These are phyloP conservation scores for silkworm (Bombyx mori) DNA, from an alignment of 1,140 invertebrate genomes.

Conservation along the genomic window DNA sequence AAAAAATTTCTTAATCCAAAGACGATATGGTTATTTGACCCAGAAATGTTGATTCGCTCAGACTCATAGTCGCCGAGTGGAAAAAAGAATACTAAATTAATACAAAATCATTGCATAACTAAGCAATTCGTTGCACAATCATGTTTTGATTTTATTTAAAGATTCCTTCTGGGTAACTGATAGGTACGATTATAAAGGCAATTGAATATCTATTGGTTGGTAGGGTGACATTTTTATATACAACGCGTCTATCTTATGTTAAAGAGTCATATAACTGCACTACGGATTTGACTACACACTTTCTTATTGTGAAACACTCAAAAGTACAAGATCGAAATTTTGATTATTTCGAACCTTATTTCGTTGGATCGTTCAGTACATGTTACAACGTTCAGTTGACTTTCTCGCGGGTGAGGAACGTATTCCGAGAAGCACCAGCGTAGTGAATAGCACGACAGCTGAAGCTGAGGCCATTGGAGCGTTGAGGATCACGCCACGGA, in stretches of 20 bases:
- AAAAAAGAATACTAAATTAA: too few relatives aligned
- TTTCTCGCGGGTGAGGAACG: conserved; percentile 40
- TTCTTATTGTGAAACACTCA: conserved; percentile 17
- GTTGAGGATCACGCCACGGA: conserved; percentile 40
- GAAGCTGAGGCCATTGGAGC: conserved; percentile 48
- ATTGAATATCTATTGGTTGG: too few relatives aligned
- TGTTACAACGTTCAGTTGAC: conserved; percentile 55
- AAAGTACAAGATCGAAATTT: too few relatives aligned
- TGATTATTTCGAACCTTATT: conserved; percentile 29
- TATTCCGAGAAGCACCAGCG: conserved; percentile 56
- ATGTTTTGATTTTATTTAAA: too few relatives aligned
- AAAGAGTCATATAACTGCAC: conserved; percentile 8
- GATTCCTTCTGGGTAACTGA: too few relatives aligned
- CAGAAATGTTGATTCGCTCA: conserved; percentile 8
- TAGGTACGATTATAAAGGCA: too few relatives aligned
- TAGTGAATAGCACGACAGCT: conserved; percentile 51
- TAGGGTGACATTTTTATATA: too few relatives aligned
- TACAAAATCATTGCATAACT: too few relatives aligned
- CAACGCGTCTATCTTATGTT: not conserved
- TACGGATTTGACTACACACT: conserved; percentile 36
- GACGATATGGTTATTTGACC: conserved; percentile 11
- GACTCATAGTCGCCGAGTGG: too few relatives aligned
- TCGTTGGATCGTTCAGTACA: conserved; percentile 43
- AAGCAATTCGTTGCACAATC: too few relatives aligned
- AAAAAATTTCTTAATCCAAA: too few relatives aligned